phyloP scores from a whole-genome alignment of 2,888 invertebrate species.

The Drosophila phalerata region DNA sequence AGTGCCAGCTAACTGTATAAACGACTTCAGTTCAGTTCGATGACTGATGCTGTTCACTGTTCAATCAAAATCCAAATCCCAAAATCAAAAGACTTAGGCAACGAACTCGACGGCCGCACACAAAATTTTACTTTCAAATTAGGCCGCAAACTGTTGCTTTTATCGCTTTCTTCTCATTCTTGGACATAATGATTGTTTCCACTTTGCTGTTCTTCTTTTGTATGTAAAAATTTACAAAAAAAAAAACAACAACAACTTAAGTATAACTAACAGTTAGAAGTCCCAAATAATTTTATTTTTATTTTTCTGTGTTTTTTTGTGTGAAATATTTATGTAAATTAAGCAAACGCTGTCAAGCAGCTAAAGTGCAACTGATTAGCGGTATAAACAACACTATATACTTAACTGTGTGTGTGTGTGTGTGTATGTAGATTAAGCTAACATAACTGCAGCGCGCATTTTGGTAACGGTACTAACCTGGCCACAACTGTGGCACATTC shows the following conservation, averaged over 20 bases:
- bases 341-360: slow-evolving; percentile 61
- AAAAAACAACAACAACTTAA: slow-evolving; percentile 29
- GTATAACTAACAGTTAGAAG: slow-evolving; percentile 73
- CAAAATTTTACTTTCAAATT: slow-evolving; percentile 80
- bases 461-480: slow-evolving; percentile 65
- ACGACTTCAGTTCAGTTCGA: slow-evolving; percentile 18
- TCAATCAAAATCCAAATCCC: slow-evolving; percentile 48
- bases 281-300: slow-evolving; percentile 64
- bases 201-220: slow-evolving; percentile 68
- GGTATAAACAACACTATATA: slow-evolving; percentile 60
- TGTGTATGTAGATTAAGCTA: slow-evolving; percentile 57
- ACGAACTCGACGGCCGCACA: slow-evolving; percentile 39
- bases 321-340: slow-evolving; percentile 81
- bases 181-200: slow-evolving; percentile 66
- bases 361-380: slow-evolving; percentile 80
- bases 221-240: slow-evolving; percentile 40
- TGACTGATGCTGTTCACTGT: slow-evolving; percentile 40
- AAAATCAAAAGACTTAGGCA: slow-evolving; percentile 56
- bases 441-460: slow-evolving; percentile 60
- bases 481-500: slow-evolving; percentile 30
- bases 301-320: slow-evolving; percentile 45
- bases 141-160: slow-evolving; percentile 79
- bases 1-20: slow-evolving; percentile 71
- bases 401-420: slow-evolving; percentile 7
- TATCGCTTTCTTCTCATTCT: slow-evolving; percentile 78